Evolutionary conservation across 2,888 invertebrate genomes (phyloP).

Genomic region (Pachydiplax longipennis): DNA sequence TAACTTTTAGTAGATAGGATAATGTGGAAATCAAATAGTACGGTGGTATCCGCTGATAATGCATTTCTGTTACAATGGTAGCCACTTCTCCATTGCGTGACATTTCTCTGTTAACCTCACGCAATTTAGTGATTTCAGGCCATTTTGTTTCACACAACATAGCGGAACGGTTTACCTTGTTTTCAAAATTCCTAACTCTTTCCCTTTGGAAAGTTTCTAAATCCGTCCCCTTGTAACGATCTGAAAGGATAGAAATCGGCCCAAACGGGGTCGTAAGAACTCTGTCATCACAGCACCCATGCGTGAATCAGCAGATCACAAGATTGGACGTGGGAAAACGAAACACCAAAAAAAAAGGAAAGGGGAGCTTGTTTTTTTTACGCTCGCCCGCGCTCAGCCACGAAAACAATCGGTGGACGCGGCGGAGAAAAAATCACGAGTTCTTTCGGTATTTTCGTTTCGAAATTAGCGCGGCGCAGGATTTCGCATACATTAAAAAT

Average conservation of each 20-base stretch:
- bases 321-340: constrained; percentile 11
- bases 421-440: neutral
- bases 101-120: no score
- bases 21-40: no score
- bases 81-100: no score
- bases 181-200: no score
- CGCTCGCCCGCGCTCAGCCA: neutral
- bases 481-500: neutral
- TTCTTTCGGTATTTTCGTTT: neutral
- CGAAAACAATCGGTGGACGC: neutral
- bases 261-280: neutral
- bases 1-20: no score
- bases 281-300: neutral
- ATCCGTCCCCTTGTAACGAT: neutral
- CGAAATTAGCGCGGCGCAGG: neutral
- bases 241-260: neutral
- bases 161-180: no score
- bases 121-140: no score
- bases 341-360: neutral
- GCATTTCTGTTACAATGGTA: no score
- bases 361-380: neutral
- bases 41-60: no score
- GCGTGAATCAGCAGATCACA: neutral
- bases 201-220: no score
- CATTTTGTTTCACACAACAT: no score